Evolutionary conservation across 2,797 vertebrate genomes (phyloP).

Genomic region (Orientallactaga sibirica): DNA sequence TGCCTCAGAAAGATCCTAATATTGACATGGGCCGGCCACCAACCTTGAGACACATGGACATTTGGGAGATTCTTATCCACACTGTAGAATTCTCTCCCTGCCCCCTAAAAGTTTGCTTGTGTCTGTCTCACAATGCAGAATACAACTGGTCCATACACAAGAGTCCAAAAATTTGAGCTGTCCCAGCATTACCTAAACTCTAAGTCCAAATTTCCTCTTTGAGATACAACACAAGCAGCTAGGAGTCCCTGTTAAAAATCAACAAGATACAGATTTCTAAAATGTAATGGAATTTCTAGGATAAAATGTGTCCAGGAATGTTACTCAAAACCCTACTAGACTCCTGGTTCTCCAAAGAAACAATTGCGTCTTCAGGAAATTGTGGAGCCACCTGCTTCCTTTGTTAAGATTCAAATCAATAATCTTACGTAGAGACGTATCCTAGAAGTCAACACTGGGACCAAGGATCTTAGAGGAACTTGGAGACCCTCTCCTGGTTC

Average conservation of each 20-base stretch:
- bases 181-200: not conserved
- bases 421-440: conserved; percentile 10
- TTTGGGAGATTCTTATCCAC: not conserved
- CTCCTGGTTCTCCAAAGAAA: not conserved
- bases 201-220: not conserved
- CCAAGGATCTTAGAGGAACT: conserved; percentile 5
- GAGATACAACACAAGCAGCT: not conserved
- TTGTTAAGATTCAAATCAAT: not conserved
- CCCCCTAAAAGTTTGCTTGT: not conserved
- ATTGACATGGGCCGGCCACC: not conserved
- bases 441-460: not conserved
- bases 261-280: not conserved
- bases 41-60: not conserved
- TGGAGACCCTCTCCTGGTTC: not conserved
- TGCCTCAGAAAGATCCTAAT: not conserved
- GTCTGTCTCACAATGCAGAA: not conserved
- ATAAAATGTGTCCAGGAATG: conserved; percentile 2
- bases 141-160: not conserved
- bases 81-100: not conserved
- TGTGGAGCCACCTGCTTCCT: conserved; percentile 4
- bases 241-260: not conserved
- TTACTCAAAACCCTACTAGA: not conserved
- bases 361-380: conserved; percentile 8
- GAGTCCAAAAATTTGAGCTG: not conserved
- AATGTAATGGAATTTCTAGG: not conserved